Base-by-base conservation (phyloP, 2,888 invertebrate species). In the Cantharis rustica region DNA sequence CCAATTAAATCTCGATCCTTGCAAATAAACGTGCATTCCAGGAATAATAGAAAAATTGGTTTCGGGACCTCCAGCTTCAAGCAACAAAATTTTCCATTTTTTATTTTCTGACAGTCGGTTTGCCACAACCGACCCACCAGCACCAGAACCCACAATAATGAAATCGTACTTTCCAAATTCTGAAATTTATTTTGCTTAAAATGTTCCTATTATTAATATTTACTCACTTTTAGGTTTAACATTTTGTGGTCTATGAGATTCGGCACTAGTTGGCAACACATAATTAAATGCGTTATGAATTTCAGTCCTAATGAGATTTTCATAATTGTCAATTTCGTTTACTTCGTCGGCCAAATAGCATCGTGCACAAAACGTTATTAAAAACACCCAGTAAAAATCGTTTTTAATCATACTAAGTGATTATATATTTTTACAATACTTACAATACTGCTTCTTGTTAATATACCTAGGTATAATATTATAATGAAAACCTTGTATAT, bases 121-220 rank as follows among this genome's bases (percentile, higher is more conserved):
- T 0, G 93, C 93, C 2, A 93, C 90, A 75, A 92, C 92, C 0
- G 93, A 90, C 0, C 93, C 93, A 0, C 91, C 92, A 0, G 92
- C 91, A 0, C 93, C 93, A 0, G 92, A 92, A 0, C 93, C 93
- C 62, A 93, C 90, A 69, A 93, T 91, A 79, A 93, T 91, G 87
- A 93, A 93, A 87, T 93, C 93, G 85, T 93, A 93, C 82, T 13
- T 31, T 31, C n/a, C 31, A 31, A 13, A 31, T 13, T 31, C 31
- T 31, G 13, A 31, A 31, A 31, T 4, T n/a, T 23, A 23, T 4
- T n/a, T 13, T n/a, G 1, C n/a, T 5, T 13, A 5, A 31, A 5
- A 1, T 13, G 13, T 31, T 31, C 5, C 13, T 31, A 1, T 31
- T 31, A 2, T 4, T 13, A 13, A 4, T 31, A 31, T 4, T 31